phyloP scores from a whole-genome alignment of 53 echinoderm and acorn worm genomes.

The Apostichopus leukothele region DNA sequence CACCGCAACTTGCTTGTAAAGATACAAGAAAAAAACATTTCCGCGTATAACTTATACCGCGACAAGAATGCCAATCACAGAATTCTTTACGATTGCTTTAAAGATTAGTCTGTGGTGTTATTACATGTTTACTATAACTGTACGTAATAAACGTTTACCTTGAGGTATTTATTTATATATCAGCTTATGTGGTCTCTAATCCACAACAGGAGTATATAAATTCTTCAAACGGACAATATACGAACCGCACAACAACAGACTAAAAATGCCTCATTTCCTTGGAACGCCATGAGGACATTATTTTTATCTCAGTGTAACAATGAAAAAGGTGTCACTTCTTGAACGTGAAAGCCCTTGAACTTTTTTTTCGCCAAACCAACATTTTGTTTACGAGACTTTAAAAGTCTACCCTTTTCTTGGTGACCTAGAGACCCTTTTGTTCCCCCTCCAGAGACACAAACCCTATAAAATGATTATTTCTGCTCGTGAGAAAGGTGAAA shows the following conservation, averaged over 20 bases:
- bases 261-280: not conserved
- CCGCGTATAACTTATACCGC: too few species aligned
- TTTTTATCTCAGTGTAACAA: not conserved
- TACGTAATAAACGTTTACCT: not conserved
- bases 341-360: not conserved
- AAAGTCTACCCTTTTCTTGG: slow-evolving; percentile 4
- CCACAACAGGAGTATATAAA: not conserved
- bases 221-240: not conserved
- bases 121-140: not conserved
- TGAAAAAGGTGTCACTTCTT: not conserved
- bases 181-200: not conserved
- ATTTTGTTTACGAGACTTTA: slow-evolving; percentile 1
- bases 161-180: slow-evolving; percentile 6
- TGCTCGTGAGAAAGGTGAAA: not conserved
- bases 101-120: not conserved
- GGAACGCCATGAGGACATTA: not conserved
- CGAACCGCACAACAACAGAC: not conserved
- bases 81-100: not conserved
- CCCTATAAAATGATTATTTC: not conserved
- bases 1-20: too few species aligned
- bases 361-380: not conserved
- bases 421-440: slow-evolving; percentile 1
- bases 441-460: not conserved
- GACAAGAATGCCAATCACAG: not conserved
- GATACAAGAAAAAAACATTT: too few species aligned